Base-by-base conservation (phyloP, 1,140 invertebrate genomes). In the Trichomalopsis sarcophagae region DNA sequence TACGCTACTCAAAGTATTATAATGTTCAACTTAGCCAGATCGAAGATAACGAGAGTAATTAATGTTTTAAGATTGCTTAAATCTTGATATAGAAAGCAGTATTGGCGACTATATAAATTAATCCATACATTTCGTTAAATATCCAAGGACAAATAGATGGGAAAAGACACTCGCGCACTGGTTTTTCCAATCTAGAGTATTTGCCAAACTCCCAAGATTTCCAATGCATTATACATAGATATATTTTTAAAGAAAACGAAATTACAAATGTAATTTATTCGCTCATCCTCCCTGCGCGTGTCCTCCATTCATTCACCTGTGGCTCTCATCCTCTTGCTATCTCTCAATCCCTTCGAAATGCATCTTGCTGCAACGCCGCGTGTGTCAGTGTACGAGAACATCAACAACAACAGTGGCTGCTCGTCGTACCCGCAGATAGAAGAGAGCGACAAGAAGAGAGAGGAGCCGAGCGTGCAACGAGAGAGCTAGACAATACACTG, bases 251-350 rank as follows among this genome's bases (percentile, higher is more conserved):
- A 47, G 36, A 27, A 10, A 47, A 33, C 23, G 36, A 17, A 68
- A 36, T 33, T n/a, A 62, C 5, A n/a, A 62, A 66, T 27, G 30
- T 82, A 75, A 75, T 82, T 75, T 75, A 75, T 82, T 66, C 47
- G 21, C n/a, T 75, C 68, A 74, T 55, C 17, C 2, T 55, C 17
- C 50, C 50, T 55, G 50, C 50, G 50, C 50, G 50, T 55, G 13
- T 55, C 50, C 13, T 55, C 21, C 21, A 30, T 30, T 30, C 47
- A 13, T 21, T 74, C 36, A n/a, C 36, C 17, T n/a, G 17, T 75
- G 36, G 4, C 73, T 36, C 30, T 30, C 11, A 50, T 30, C 55
- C 21, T 55, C 17, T 6, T 21, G 2, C 47, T 9, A 2, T 30
- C 47, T 30, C 76, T 17, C 55, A 30, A 14, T 78, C 44, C 44